Percentiles rank a stretch among this genome's conserved stretches.
phyloP scores from a whole-genome alignment of 2,113 vertebrate genomes.

The Camelus dromedarius region DNA sequence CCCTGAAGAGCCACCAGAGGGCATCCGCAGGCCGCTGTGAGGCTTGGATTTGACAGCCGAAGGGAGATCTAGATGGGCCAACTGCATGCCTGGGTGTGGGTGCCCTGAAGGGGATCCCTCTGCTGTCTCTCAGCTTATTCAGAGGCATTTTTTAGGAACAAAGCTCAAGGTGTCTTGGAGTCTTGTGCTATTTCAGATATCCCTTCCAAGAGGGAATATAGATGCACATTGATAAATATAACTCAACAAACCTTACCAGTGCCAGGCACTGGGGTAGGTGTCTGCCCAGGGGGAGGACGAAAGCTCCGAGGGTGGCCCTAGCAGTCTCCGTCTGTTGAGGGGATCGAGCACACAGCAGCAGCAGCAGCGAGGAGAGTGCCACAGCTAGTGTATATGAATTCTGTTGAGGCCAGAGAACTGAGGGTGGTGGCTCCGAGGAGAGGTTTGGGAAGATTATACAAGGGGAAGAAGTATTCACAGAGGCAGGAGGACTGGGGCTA shows the following conservation, averaged over 20 bases:
- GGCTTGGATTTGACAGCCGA: accelerated
- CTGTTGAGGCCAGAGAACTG: background rate
- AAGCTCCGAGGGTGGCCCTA: background rate
- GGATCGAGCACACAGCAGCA: accelerated
- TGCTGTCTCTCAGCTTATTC: background rate
- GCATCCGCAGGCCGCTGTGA: accelerated
- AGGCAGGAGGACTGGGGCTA: background rate
- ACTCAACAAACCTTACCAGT: background rate
- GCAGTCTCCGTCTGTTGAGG: background rate
- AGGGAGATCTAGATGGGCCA: background rate
- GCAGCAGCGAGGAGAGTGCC: accelerated
- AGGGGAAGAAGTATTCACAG: no score
- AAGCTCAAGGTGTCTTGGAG: background rate
- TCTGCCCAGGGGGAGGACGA: background rate
- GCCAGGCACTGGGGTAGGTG: background rate
- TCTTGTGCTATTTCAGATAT: background rate
- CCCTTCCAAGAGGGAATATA: background rate
- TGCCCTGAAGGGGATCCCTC: no score
- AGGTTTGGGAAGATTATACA: background rate
- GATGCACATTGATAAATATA: background rate
- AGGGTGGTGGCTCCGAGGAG: background rate
- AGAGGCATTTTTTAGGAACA: background rate
- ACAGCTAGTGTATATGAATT: accelerated
- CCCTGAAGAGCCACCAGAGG: slow-evolving; percentile 23
- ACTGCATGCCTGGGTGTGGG: background rate